phyloP scores from a whole-genome alignment of 2,888 invertebrate species.

The Myopa tessellatipennis region DNA sequence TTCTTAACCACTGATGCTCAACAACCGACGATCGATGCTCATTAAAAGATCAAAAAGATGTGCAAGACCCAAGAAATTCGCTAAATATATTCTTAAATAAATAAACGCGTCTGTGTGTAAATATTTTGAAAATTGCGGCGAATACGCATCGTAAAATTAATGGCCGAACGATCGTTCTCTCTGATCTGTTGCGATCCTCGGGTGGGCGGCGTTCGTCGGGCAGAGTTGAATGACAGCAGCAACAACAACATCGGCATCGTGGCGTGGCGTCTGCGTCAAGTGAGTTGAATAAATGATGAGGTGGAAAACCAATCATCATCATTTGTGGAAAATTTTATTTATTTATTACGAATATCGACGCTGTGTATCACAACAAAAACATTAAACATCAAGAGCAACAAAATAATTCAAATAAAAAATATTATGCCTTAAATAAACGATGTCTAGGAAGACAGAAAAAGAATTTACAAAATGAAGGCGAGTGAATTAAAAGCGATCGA shows the following conservation, averaged over 20 bases:
- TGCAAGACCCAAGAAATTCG: conserved; percentile 42
- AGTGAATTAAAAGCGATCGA: no score
- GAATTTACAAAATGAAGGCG: neutral
- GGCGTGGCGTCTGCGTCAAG: neutral
- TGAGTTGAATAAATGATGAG: neutral
- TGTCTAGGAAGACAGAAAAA: neutral
- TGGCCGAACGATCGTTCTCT: conserved; percentile 33
- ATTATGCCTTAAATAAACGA: conserved; percentile 35
- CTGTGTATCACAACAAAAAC: conserved; percentile 3
- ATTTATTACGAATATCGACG: conserved; percentile 4
- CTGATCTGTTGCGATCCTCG: conserved; percentile 4
- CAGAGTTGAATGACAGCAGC: neutral
- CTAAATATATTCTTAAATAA: conserved; percentile 56
- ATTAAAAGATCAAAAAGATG: conserved; percentile 41
- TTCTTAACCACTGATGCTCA: neutral
- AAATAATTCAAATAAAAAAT: conserved; percentile 31
- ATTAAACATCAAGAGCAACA: conserved; percentile 16
- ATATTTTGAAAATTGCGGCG: conserved; percentile 50
- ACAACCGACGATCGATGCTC: conserved; percentile 21
- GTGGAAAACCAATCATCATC: no score
- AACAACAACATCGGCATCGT: neutral
- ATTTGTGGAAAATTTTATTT: neutral
- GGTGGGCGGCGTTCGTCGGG: conserved; percentile 27
- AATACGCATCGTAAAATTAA: conserved; percentile 41
- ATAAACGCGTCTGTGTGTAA: conserved; percentile 53